phyloP scores from a whole-genome alignment of 1,140 invertebrate species.

The Condylostylus longicornis region DNA sequence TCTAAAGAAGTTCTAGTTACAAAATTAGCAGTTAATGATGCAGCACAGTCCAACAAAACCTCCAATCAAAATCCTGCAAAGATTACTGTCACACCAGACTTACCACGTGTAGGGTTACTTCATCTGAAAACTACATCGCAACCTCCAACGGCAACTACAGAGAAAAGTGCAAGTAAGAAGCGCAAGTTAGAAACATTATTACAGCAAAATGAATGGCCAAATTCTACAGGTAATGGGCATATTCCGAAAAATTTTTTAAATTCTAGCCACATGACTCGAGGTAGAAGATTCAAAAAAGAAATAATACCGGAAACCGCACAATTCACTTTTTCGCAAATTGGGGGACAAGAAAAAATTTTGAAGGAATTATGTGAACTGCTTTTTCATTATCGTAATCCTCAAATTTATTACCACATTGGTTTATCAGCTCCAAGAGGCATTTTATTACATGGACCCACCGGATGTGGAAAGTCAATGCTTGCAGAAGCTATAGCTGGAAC shows the following conservation, averaged over 20 bases:
- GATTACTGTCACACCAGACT: slow-evolving; percentile 2
- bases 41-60: slow-evolving; percentile 4
- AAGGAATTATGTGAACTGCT: slow-evolving; percentile 64
- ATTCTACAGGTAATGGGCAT: slow-evolving; percentile 57
- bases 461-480: slow-evolving; percentile 83
- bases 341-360: slow-evolving; percentile 51
- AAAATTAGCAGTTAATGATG: neutral
- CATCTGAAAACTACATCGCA: neutral
- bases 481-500: slow-evolving; percentile 87
- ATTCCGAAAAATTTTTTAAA: too few relatives aligned
- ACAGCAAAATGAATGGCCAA: slow-evolving; percentile 54
- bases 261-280: too few relatives aligned
- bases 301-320: slow-evolving; percentile 27
- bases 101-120: neutral
- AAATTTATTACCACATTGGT: slow-evolving; percentile 61
- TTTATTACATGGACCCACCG: slow-evolving; percentile 80
- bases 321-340: slow-evolving; percentile 56
- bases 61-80: neutral
- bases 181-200: slow-evolving; percentile 63
- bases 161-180: slow-evolving; percentile 56
- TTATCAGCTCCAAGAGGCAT: slow-evolving; percentile 69
- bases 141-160: slow-evolving; percentile 39
- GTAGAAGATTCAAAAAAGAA: slow-evolving; percentile 30
- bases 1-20: slow-evolving; percentile 22
- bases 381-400: slow-evolving; percentile 65